Evolutionary conservation across 2,888 invertebrate genomes (phyloP).

Genomic region (Chrysina gloriosa): DNA sequence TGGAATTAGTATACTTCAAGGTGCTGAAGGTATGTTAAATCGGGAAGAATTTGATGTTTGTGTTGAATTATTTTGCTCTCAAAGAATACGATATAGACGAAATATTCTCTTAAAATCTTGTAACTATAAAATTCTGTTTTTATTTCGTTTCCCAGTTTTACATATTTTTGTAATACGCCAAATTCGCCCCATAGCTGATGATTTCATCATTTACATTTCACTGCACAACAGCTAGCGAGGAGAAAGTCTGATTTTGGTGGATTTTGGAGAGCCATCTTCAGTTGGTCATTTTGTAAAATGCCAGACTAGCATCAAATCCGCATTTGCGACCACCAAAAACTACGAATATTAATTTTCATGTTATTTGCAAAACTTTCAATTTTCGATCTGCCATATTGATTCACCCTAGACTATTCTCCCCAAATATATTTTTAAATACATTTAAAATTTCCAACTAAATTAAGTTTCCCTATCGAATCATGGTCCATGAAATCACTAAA

Average conservation of each 20-base stretch:
- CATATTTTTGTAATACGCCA: too few species aligned
- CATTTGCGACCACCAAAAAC: too few species aligned
- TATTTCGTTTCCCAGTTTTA: too few species aligned
- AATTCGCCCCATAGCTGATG: neutral
- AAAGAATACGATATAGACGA: neutral
- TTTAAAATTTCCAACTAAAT: neutral
- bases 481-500: neutral
- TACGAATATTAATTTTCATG: neutral
- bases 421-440: neutral
- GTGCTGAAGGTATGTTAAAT: constrained; percentile 23
- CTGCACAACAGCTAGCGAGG: too few species aligned
- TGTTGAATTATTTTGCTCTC: neutral
- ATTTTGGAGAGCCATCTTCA: too few species aligned
- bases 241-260: too few species aligned
- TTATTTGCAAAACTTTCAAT: neutral
- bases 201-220: neutral
- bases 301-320: too few species aligned
- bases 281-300: too few species aligned
- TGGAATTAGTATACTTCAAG: constrained; percentile 28
- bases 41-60: neutral
- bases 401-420: neutral
- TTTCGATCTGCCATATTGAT: too few species aligned
- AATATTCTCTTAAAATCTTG: neutral
- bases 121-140: neutral
- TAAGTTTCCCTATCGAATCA: neutral